A percentile compares a stretch with the other conserved stretches of the same genome.
Evolutionary conservation across 2,888 invertebrate genomes (phyloP).

Genomic region (Hipparchia sbordonii): DNA sequence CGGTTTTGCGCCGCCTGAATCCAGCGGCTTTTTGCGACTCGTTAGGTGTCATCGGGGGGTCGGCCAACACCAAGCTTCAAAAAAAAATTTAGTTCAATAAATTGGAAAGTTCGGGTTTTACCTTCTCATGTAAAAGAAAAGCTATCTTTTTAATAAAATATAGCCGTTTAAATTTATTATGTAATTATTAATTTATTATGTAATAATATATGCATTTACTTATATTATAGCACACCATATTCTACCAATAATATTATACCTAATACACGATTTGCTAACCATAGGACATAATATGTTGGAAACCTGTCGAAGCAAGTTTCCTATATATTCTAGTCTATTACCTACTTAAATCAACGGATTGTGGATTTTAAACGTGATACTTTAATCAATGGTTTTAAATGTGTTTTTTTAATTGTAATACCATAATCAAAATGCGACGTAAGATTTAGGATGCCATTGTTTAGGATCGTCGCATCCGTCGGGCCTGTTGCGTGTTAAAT

Average conservation of each 20-base stretch:
- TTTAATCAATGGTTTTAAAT: not conserved
- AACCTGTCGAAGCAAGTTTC: slow-evolving; percentile 18
- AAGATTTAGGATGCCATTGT: slow-evolving; percentile 42
- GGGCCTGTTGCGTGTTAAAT: slow-evolving; percentile 52
- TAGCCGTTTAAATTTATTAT: not conserved
- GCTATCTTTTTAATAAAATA: slow-evolving; percentile 16
- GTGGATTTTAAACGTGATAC: slow-evolving; percentile 14
- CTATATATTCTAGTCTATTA: not conserved
- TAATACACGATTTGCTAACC: not conserved
- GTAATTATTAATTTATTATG: too few species aligned
- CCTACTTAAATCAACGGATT: not conserved
- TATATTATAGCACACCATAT: too few species aligned
- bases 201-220: too few species aligned
- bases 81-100: too few species aligned
- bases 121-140: too few species aligned
- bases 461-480: slow-evolving; percentile 60
- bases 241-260: too few species aligned
- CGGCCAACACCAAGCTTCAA: too few species aligned
- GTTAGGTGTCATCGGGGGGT: too few species aligned
- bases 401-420: not conserved
- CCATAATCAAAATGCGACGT: slow-evolving; percentile 42
- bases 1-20: too few species aligned
- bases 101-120: too few species aligned
- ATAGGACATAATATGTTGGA: not conserved
- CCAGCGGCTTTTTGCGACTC: too few species aligned